A percentile compares a stretch with the other conserved stretches of the same genome.
Evolutionary conservation across 2,113 vertebrate genomes (phyloP).

Genomic region (Irena cyanogastra): DNA sequence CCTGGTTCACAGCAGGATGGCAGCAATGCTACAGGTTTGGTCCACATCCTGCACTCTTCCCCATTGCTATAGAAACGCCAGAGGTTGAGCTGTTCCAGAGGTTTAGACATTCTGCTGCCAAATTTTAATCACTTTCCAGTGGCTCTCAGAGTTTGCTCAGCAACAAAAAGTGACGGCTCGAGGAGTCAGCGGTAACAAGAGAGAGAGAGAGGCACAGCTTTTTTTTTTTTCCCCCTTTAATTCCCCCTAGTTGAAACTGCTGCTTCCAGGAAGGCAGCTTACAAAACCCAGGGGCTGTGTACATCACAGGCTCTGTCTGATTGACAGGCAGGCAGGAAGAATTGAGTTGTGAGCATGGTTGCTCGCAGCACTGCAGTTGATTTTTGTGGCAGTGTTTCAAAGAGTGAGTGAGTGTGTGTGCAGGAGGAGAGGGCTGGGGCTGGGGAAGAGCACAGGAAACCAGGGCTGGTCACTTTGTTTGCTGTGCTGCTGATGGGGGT

Average conservation of each 20-base stretch:
- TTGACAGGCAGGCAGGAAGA: not conserved
- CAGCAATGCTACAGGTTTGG: conserved; percentile 1
- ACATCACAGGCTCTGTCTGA: not conserved
- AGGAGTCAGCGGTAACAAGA: not conserved
- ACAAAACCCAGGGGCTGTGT: not conserved
- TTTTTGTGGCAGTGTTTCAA: not conserved
- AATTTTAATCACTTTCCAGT: not conserved
- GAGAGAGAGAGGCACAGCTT: not conserved
- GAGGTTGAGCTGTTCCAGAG: not conserved
- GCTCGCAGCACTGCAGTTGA: not conserved
- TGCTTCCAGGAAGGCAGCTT: not conserved
- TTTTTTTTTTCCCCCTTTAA: not conserved
- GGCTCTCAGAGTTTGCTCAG: not conserved
- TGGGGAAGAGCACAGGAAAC: not conserved
- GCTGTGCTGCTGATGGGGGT: not conserved
- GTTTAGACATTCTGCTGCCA: not conserved
- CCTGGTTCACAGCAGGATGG: conserved; percentile 20
- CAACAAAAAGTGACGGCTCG: not conserved
- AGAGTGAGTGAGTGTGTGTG: not conserved
- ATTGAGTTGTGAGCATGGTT: not conserved
- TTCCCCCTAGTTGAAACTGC: not conserved
- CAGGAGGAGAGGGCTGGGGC: not conserved
- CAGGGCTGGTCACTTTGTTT: not conserved
- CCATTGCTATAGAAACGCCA: conserved; percentile 40
- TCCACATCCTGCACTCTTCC: not conserved